Conservation (phyloP, 2,113 vertebrate species). For the Pitta sordida region DNA sequence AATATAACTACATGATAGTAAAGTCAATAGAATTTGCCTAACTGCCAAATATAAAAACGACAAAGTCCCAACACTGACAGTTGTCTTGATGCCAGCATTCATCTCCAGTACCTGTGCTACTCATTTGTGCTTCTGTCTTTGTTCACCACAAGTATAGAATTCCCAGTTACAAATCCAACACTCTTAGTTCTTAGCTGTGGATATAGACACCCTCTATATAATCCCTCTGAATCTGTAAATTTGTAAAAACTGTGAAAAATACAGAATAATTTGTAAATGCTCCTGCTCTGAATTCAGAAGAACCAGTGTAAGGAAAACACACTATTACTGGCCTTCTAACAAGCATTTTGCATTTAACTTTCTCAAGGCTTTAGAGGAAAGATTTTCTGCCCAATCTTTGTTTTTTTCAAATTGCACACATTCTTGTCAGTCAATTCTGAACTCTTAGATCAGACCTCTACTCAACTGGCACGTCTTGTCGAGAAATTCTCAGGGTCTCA, state of each 20-base stretch:
- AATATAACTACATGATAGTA: neutral
- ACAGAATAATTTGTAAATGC: neutral
- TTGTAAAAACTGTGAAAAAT: neutral
- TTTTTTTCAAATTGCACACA: neutral
- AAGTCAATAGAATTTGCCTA: neutral
- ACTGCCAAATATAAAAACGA: slow-evolving; percentile 47
- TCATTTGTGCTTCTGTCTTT: slow-evolving; percentile 15
- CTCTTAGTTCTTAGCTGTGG: neutral
- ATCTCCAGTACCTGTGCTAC: slow-evolving; percentile 13
- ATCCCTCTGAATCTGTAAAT: neutral
- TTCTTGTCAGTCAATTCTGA: neutral
- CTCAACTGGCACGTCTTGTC: neutral
- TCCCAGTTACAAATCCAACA: neutral
- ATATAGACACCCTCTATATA: neutral
- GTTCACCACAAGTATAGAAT: neutral
- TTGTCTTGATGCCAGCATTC: neutral
- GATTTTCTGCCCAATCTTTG: neutral
- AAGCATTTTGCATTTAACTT: neutral
- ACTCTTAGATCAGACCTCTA: neutral
- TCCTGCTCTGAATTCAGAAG: neutral
- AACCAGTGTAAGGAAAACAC: neutral
- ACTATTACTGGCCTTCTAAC: neutral
- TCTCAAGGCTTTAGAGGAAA: neutral
- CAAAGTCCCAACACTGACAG: slow-evolving; percentile 26
- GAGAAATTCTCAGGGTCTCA: neutral